These are phyloP conservation scores for Oreohelix idahoensis DNA, from an alignment of 1,140 invertebrate genomes.

Conservation along the genomic window DNA sequence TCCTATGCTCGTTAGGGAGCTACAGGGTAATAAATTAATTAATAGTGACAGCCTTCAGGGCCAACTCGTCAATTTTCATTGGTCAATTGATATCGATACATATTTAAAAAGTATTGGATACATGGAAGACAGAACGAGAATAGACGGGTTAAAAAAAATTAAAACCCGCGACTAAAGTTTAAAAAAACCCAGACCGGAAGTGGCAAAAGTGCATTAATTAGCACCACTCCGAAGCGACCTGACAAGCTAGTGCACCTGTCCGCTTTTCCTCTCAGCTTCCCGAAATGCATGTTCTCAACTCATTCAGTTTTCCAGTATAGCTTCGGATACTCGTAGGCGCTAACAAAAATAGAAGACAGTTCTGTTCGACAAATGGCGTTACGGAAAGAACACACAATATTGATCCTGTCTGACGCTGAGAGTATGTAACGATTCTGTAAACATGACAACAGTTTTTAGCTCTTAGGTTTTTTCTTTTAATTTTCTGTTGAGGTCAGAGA, in stretches of 20 bases:
- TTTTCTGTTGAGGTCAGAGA: too few relatives aligned
- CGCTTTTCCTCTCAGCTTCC: background rate
- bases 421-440: too few relatives aligned
- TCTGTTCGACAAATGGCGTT: too few relatives aligned
- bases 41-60: too few relatives aligned
- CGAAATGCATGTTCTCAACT: background rate
- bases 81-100: background rate
- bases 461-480: too few relatives aligned
- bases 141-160: background rate
- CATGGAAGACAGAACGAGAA: background rate
- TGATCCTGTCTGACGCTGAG: too few relatives aligned
- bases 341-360: too few relatives aligned
- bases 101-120: background rate
- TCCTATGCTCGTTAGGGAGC: too few relatives aligned
- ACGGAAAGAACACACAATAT: too few relatives aligned
- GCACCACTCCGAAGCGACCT: background rate
- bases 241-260: constrained; percentile 2
- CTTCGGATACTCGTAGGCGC: background rate
- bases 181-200: constrained; percentile 1
- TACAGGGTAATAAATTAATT: too few relatives aligned
- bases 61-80: too few relatives aligned
- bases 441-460: too few relatives aligned
- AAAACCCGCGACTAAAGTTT: background rate
- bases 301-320: background rate
- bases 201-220: constrained; percentile 24